Evolutionary conservation across 2,888 invertebrate genomes (phyloP), one percentile per base, ranked within the genome.

Genomic region (Drosophila acutilabella): DNA sequence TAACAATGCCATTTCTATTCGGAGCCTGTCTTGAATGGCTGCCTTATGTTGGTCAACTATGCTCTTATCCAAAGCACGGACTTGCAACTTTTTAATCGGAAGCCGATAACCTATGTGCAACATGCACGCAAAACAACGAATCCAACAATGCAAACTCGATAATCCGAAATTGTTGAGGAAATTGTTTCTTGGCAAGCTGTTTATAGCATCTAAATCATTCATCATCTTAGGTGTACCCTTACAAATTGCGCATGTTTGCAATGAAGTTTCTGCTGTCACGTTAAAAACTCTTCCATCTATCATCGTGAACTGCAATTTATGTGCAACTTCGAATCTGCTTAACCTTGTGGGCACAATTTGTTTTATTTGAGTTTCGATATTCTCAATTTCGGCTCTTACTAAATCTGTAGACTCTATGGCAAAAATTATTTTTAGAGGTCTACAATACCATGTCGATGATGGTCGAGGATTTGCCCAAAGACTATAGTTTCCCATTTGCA

Each of bases 351-450:
- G 20, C 18, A 16, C 20, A 42, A 42, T 42, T 42, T 20, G 16
- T 1, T 20, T 10, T 7, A 42, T 42, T 11, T 42, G 18, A 11
- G 42, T 10, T 20, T 42, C 10, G 4, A 20, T 18, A 20, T 42
- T 42, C 10, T 42, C 2, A 42, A 42, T 42, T 20, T 42, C 18
- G 11, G 20, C 18, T 8, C 18, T 16, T 10, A 42, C 42, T 11
- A 20, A 42, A 20, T 16, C 42, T 18, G 16, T 16, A 42, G 42
- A 42, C 11, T 42, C 42, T 10, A 18, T 42, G 5, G 42, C 18
- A 42, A 42, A 42, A 3, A 42, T 20, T 42, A 42, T 42, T 42
- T 42, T 42, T 7, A 42, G 20, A 18, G 42, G 42, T 42, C 42
- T 42, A 20, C 42, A 42, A 42, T 42, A 42, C 11, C 42, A 2